Percentiles rank a stretch among this genome's conserved stretches.
phyloP scores from a whole-genome alignment of 2,797 vertebrate genomes.

The Vireo griseus region DNA sequence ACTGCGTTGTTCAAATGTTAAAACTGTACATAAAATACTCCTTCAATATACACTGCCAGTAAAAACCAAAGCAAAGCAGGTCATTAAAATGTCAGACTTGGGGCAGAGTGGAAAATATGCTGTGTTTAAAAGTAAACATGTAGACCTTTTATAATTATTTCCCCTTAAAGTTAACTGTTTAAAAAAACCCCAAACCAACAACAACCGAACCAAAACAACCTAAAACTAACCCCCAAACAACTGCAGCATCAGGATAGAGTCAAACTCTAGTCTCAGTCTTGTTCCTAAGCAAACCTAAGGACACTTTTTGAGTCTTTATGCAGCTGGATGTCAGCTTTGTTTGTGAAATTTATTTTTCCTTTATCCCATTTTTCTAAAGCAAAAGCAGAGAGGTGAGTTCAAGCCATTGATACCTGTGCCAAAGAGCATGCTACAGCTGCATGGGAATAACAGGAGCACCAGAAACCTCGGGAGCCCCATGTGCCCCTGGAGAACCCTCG shows the following conservation, averaged over 20 bases:
- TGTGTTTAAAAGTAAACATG: conserved; percentile 75
- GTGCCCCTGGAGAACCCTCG: not conserved
- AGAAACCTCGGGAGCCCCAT: rapidly evolving
- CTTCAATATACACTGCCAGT: conserved; percentile 62
- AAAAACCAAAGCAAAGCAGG: conserved; percentile 71
- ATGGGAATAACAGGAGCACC: not conserved
- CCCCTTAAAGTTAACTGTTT: conserved; percentile 55
- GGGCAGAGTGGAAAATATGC: conserved; percentile 73
- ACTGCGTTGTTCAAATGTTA: conserved; percentile 63
- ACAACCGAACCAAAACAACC: not conserved
- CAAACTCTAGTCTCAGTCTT: not conserved
- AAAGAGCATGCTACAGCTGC: not conserved
- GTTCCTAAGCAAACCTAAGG: not conserved
- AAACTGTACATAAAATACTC: conserved; percentile 71
- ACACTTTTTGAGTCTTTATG: not conserved
- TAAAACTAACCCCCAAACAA: not conserved
- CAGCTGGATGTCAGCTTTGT: not conserved
- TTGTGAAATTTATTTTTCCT: not conserved
- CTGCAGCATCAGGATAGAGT: not conserved
- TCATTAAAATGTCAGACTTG: conserved; percentile 79
- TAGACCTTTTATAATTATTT: conserved; percentile 67
- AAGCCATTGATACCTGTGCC: rapidly evolving
- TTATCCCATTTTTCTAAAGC: not conserved
- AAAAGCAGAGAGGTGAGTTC: not conserved
- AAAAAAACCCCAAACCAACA: not conserved